Conservation (phyloP, 2,888 invertebrate genomes). For the Dolichomitus sp. region DNA sequence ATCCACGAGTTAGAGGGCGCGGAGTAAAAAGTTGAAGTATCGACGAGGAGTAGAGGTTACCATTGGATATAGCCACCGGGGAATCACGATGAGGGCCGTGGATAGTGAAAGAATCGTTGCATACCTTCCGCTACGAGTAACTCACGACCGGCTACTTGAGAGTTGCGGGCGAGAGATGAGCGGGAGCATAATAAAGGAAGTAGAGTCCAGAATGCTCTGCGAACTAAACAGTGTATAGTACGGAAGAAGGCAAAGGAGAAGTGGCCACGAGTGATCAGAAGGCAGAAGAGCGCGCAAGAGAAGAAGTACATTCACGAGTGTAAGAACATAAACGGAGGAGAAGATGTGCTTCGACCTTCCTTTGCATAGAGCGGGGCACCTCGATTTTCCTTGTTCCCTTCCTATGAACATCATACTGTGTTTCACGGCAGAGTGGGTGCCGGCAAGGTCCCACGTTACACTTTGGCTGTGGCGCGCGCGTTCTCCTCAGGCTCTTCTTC, state of each 20-base stretch:
- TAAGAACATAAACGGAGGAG: slow-evolving; percentile 56
- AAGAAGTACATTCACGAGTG: slow-evolving; percentile 33
- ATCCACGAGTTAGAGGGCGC: slow-evolving; percentile 35
- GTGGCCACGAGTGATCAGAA: slow-evolving; percentile 32
- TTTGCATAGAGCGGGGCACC: slow-evolving; percentile 67
- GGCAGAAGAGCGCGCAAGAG: slow-evolving; percentile 24
- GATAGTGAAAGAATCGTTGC: slow-evolving; percentile 64
- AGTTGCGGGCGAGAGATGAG: slow-evolving; percentile 51
- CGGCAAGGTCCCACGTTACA: slow-evolving; percentile 80
- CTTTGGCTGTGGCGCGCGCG: slow-evolving; percentile 69
- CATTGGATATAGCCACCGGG: slow-evolving; percentile 55
- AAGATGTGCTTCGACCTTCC: slow-evolving; percentile 69
- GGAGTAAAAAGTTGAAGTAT: slow-evolving; percentile 57
- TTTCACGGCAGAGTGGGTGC: slow-evolving; percentile 67
- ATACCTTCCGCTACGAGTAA: slow-evolving; percentile 55
- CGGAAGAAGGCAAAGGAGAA: not conserved
- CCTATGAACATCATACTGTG: slow-evolving; percentile 49
- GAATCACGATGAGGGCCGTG: slow-evolving; percentile 66
- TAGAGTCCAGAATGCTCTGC: slow-evolving; percentile 45
- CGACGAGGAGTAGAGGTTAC: slow-evolving; percentile 23
- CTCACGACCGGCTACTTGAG: slow-evolving; percentile 65
- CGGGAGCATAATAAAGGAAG: slow-evolving; percentile 57
- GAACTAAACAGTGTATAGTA: not conserved
- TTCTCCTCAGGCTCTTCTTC: slow-evolving; percentile 40
- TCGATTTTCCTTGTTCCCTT: slow-evolving; percentile 56